phyloP scores from a whole-genome alignment of 2,888 invertebrate genomes.

The Acrobasis suavella region DNA sequence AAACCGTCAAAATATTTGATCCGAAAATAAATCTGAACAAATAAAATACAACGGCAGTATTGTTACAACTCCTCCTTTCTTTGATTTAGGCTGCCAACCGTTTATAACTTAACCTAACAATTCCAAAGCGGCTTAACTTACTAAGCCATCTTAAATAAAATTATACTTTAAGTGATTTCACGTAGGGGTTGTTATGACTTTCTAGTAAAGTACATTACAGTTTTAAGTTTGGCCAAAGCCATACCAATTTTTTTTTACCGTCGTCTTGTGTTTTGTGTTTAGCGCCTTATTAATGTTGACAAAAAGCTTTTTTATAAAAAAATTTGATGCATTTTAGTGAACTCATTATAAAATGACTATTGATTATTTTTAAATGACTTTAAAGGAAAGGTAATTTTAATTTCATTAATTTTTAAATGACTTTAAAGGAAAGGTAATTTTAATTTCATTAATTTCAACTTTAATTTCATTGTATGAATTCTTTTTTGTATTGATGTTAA shows the following conservation, averaged over 20 bases:
- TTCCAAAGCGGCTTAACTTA: background rate
- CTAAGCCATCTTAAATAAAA: background rate
- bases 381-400: too few species aligned
- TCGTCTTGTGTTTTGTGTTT: background rate
- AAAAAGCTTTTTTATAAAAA: background rate
- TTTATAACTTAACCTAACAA: constrained; percentile 1
- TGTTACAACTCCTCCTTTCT: background rate
- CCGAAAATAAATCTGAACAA: too few species aligned
- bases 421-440: too few species aligned
- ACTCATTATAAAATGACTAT: too few species aligned
- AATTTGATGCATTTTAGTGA: too few species aligned
- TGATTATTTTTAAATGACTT: too few species aligned
- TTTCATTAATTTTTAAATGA: too few species aligned
- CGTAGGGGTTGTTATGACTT: background rate
- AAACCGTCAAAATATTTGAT: too few species aligned
- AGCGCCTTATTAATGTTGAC: background rate
- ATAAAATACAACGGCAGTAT: background rate
- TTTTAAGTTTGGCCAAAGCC: background rate
- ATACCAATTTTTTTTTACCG: constrained; percentile 3
- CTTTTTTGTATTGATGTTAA: too few species aligned
- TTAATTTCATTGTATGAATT: too few species aligned
- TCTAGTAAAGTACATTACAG: background rate
- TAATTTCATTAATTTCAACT: too few species aligned
- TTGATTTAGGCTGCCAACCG: background rate
- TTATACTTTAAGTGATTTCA: background rate